Evolutionary conservation across 2,888 invertebrate species (phyloP), one percentile per base, ranked within the genome.

Genomic region (Daptonema setosum): DNA sequence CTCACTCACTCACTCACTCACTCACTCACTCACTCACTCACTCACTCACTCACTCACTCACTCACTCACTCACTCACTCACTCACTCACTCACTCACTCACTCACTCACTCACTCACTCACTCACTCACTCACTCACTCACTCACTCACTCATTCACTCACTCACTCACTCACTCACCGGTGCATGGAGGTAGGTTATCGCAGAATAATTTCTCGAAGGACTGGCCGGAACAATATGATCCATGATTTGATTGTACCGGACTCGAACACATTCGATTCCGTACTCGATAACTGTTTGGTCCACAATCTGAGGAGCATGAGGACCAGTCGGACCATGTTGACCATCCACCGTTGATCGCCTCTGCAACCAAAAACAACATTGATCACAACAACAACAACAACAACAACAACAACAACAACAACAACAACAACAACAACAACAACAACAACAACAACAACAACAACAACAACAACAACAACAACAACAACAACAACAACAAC

Each of bases 121-220:
- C 47, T n/a, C 14, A 47, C 22, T 47, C 47, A 5, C 30, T 43
- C 14, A 24, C 54, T 5, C 3, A 35, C 20, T 5, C 5, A 17
- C 17, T 22, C 22, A 47, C 22, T 5, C 5, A 8, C 47, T n/a
- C 14, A 47, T 22, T 47, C 47, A 5, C 30, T 43, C 14, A 24
- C 54, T 5, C 3, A 35, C 20, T n/a, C n/a, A n/a, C 20, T 1
- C 55, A 28, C 45, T 20, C 20, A 52, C 57, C 52, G 2, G 47
- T 20, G 55, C 67, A 68, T 30, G 58, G 59, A 1, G 58, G 48
- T 1, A 62, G 58, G 48, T 66, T 64, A 26, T 58, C 58, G 54
- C 69, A 69, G 29, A 63, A 54, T n/a, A 62, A 58, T 58, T 67
- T 66, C 54, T 69, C 69, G 57, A 69, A 69, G 54, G 68, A 69